A percentile compares a stretch with the other conserved stretches of the same genome.
phyloP scores from a whole-genome alignment of 2,797 vertebrate genomes.

The Sebastes itinus region DNA sequence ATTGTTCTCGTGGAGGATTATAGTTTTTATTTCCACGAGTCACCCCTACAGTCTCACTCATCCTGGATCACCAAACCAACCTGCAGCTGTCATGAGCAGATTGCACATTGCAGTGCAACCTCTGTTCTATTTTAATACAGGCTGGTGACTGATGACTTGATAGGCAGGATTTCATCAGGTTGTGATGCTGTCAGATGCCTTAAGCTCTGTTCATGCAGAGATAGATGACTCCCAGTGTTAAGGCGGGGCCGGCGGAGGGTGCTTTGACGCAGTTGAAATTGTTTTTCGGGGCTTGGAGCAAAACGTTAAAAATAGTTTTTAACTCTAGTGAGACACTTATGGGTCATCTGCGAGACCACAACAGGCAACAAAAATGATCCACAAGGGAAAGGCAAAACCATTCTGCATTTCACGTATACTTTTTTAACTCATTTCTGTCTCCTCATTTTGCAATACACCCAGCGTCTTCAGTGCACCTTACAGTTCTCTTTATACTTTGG shows the following conservation, averaged over 20 bases:
- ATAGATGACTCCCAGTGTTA: not conserved
- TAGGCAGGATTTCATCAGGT: not conserved
- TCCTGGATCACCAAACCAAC: conserved; percentile 6
- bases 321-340: not conserved
- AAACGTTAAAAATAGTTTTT: not conserved
- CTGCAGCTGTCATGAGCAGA: conserved; percentile 51
- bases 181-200: not conserved
- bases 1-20: conserved; percentile 6
- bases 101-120: conserved; percentile 55
- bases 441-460: not conserved
- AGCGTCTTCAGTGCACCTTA: not conserved
- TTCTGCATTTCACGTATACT: not conserved
- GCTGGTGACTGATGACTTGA: conserved; percentile 1
- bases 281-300: not conserved
- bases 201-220: not conserved
- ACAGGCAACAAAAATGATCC: not conserved
- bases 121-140: conserved; percentile 47
- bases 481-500: not conserved
- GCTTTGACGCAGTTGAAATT: not conserved
- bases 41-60: not conserved
- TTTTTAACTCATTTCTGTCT: fast-evolving
- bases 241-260: too few species aligned
- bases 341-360: too few species aligned
- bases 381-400: not conserved
- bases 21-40: not conserved